Percentiles rank a stretch among this genome's conserved stretches.
phyloP scores from a whole-genome alignment of 2,888 invertebrate species.

The Cheilosia variabilis region DNA sequence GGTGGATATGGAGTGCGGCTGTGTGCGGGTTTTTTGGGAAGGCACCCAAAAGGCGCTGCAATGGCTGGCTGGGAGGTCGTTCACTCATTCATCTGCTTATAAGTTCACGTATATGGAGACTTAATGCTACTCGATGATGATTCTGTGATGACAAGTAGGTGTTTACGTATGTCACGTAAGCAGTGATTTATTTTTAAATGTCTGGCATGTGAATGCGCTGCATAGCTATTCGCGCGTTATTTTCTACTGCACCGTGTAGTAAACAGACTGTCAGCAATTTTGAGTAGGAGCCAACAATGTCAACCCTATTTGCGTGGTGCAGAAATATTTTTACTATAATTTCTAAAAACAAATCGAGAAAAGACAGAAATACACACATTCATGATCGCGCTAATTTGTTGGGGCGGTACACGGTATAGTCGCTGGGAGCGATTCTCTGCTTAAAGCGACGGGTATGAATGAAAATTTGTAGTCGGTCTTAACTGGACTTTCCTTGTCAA shows the following conservation, averaged over 20 bases:
- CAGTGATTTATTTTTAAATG: slow-evolving; percentile 13
- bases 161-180: background rate
- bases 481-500: background rate
- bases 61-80: slow-evolving; percentile 23
- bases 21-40: background rate
- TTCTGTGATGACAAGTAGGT: background rate
- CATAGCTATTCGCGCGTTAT: background rate
- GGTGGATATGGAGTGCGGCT: slow-evolving; percentile 3
- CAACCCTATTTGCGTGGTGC: slow-evolving; percentile 26
- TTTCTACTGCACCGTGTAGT: slow-evolving; percentile 5
- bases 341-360: slow-evolving; percentile 25
- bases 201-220: slow-evolving; percentile 4
- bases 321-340: slow-evolving; percentile 33
- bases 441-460: slow-evolving; percentile 6
- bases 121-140: slow-evolving; percentile 24
- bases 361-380: slow-evolving; percentile 26
- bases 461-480: slow-evolving; percentile 4
- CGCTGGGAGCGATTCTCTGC: background rate
- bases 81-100: slow-evolving; percentile 37
- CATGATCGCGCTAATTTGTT: slow-evolving; percentile 40
- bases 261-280: slow-evolving; percentile 24
- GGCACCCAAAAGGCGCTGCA: background rate
- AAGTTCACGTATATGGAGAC: slow-evolving; percentile 1
- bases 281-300: slow-evolving; percentile 51
- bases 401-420: background rate